These are phyloP conservation scores for Drosophila lacertosa DNA, from an alignment of 1,140 invertebrate species.

Conservation along the genomic window DNA sequence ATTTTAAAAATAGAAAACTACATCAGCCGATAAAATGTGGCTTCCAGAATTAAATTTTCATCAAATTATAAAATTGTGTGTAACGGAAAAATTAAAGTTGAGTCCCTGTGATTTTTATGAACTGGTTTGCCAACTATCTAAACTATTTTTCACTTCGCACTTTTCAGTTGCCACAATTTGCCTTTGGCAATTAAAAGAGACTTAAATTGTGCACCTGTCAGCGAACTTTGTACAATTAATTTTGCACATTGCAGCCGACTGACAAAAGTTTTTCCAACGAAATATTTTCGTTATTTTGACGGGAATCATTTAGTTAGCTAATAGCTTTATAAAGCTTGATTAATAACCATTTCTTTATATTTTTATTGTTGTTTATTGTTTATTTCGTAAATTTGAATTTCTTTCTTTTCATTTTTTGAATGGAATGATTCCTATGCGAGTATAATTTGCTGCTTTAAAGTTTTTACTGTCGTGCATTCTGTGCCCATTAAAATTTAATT, in stretches of 20 bases:
- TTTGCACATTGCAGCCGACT: slow-evolving; percentile 2
- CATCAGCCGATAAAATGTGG: neutral
- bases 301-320: neutral
- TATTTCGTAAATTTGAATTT: neutral
- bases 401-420: neutral
- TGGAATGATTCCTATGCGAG: neutral
- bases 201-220: slow-evolving; percentile 11
- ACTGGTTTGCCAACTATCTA: neutral
- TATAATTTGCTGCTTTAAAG: neutral
- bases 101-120: neutral
- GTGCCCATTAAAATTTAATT: slow-evolving; percentile 10
- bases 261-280: neutral
- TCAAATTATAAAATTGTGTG: too few relatives aligned
- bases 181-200: slow-evolving; percentile 15
- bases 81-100: neutral
- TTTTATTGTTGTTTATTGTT: neutral
- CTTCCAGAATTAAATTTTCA: too few relatives aligned
- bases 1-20: neutral
- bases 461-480: neutral
- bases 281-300: neutral
- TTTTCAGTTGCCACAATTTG: neutral
- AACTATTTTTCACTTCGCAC: neutral
- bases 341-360: neutral
- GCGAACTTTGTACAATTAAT: slow-evolving; percentile 2
- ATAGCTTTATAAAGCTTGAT: neutral